Evolutionary conservation across 2,113 vertebrate species (phyloP), one percentile per base, ranked within the genome.

Genomic region (Perognathus longimembris): DNA sequence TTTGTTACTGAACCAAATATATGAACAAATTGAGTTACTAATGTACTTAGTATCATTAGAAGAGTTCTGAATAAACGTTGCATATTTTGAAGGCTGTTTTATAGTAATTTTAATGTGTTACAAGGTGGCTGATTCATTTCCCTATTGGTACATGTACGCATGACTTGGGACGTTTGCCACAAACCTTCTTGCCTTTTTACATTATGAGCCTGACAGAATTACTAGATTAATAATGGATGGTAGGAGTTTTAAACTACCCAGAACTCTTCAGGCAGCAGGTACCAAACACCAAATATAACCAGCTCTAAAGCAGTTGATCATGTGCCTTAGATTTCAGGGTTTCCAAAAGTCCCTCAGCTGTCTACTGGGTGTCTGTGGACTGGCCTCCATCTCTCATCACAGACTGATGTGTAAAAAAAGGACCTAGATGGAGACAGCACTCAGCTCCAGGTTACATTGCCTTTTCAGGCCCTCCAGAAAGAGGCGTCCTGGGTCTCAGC

Each of bases 1-100:
- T 54, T 32, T 63, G 61, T 80, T 95, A 28, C 81, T 89, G 67
- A 93, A 61, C 92, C 89, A 57, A 34, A 8, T 80, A 57, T 54
- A 17, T 93, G 50, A 54, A 91, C 42, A 89, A 91, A 22, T 83
- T 32, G 94, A 40, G 89, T 79, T 89, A 77, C 76, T 91, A 74
- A 80, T 69, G 42, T 89, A 71, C 74, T 91, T 74, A 91, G 21
- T 63, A 79, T 18, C 50, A 93, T 77, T 74, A 66, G 36, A 91
- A 83, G 32, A 73, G n/a, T 89, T 95, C 6, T 70, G 93, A 93
- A 73, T 90, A 87, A 89, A 71, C 20, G 64, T 50, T 89, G 92
- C 21, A 67, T 90, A 14, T 24, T 90, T 76, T 63, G 2, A 94
- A 89, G 61, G 1, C 21, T 95, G 12, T 24, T 84, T 71, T 28